Evolutionary conservation across 2,797 vertebrate species (phyloP).

Genomic region (Phoeniculus purpureus): DNA sequence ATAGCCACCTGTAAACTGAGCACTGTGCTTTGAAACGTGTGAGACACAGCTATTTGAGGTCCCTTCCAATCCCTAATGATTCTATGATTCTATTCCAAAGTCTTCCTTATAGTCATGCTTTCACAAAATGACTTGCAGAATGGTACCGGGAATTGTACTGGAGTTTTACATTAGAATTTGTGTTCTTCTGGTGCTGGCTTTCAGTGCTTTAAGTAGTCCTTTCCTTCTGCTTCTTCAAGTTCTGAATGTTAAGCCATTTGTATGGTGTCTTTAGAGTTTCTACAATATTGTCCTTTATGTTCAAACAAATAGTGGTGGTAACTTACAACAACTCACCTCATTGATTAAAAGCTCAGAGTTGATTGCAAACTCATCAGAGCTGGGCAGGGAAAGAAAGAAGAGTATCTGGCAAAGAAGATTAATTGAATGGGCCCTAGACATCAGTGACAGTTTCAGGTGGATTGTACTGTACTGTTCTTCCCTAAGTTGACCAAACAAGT

Average conservation of each 20-base stretch:
- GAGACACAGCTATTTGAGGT: not conserved
- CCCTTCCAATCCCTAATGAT: no score
- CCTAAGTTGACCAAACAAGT: no score
- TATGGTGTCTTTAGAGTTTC: not conserved
- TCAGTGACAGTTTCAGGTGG: not conserved
- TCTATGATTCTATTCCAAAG: no score
- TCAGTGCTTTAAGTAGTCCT: not conserved
- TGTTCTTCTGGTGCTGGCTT: not conserved
- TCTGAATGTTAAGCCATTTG: not conserved
- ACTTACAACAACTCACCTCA: not conserved
- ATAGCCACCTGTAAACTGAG: not conserved
- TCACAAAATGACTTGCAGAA: not conserved
- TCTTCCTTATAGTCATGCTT: not conserved
- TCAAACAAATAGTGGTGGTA: not conserved
- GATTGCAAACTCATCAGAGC: not conserved
- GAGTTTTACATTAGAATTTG: not conserved
- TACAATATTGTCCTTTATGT: not conserved
- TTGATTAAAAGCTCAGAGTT: not conserved
- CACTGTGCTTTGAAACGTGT: not conserved
- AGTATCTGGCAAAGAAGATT: not conserved
- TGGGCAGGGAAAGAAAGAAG: not conserved
- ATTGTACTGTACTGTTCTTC: not conserved
- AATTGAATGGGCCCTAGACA: not conserved
- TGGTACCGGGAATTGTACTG: not conserved
- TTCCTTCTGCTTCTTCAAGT: not conserved